phyloP scores from a whole-genome alignment of 2,113 vertebrate genomes.

The Arvicanthis niloticus region DNA sequence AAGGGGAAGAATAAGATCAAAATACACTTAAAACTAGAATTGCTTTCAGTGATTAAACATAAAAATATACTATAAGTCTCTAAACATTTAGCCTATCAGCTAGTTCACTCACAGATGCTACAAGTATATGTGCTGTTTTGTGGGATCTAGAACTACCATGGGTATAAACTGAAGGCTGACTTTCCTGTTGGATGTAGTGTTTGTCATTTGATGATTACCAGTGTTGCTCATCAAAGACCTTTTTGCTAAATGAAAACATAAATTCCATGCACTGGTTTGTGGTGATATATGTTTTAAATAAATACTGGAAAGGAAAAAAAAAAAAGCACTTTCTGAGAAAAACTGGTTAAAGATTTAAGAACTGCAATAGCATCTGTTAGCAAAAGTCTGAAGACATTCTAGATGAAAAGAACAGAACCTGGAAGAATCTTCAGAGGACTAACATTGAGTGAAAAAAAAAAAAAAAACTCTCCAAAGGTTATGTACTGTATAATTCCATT shows the following conservation, averaged over 20 bases:
- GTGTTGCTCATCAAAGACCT: not conserved
- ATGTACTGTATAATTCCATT: not conserved
- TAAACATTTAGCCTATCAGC: conserved; percentile 48
- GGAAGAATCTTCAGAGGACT: not conserved
- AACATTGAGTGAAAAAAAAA: not conserved
- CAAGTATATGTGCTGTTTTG: not conserved
- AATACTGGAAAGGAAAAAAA: conserved; percentile 23
- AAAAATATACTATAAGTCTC: conserved; percentile 30
- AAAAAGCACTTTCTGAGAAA: conserved; percentile 39
- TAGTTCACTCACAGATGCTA: not conserved
- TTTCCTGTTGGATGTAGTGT: conserved; percentile 40
- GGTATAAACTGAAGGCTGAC: not conserved
- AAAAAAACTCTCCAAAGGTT: not conserved
- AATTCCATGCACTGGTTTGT: conserved; percentile 45
- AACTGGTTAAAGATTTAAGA: conserved; percentile 42
- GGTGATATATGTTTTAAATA: conserved; percentile 48
- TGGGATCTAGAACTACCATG: not conserved
- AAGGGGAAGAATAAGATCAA: not conserved
- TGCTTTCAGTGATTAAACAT: not conserved
- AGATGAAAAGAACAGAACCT: not conserved
- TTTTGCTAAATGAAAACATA: conserved; percentile 55
- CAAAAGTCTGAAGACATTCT: conserved; percentile 21
- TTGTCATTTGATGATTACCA: conserved; percentile 45
- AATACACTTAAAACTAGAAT: not conserved
- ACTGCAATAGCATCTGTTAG: not conserved